Base-by-base conservation (phyloP, 35 echinoderm and acorn worm species). In the Heliocidaris erythrogramma region DNA sequence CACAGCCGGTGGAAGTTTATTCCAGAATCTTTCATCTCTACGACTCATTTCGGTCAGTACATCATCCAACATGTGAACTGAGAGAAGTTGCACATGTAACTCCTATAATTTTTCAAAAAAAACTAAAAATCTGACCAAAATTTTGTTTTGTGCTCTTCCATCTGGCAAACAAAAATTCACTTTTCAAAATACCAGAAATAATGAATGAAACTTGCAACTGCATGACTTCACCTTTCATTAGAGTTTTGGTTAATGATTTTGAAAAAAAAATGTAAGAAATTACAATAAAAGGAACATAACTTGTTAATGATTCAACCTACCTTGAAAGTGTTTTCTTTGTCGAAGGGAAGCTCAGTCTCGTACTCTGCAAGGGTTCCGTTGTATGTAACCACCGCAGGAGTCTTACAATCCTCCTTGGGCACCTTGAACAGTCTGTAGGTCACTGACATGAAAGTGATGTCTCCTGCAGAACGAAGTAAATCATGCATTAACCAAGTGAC, bases 311-410 rank as follows among this genome's bases (percentile, higher is more conserved):
- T 48, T 32, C 87, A 89, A 9, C 9, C 9, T 89, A 92, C 91
- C 91, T 92, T 92, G 91, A 92, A 92, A 17, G 16, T 92, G 30
- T 92, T 92, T n/a, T 92, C 91, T 59, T 16, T 92, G 49, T 92
- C 91, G 50, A 92, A 92, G 49, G 91, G 91, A 52, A 92, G 49
- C 49, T 92, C 91, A 2, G 47, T 92, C 91, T 92, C 91, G 30
- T 92, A 92, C 16, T 92, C 91, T 4, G 47, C 29, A 2, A 92
- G 91, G n/a, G 91, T 52, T 13, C 91, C 91, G 27, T 50, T 30
- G 91, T 92, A 92, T 21, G 91, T 92, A 16, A 59, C 91, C 21
- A 92, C 91, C 5, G 91, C 91, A 6, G 91, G 91, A 18, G 9
- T 92, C 91, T 59, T 49, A 59, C 31, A 30, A n/a, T 32, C 91